These are phyloP conservation scores for Tricholaema leucomelas DNA, from an alignment of 2,113 vertebrate genomes.

Conservation along the genomic window DNA sequence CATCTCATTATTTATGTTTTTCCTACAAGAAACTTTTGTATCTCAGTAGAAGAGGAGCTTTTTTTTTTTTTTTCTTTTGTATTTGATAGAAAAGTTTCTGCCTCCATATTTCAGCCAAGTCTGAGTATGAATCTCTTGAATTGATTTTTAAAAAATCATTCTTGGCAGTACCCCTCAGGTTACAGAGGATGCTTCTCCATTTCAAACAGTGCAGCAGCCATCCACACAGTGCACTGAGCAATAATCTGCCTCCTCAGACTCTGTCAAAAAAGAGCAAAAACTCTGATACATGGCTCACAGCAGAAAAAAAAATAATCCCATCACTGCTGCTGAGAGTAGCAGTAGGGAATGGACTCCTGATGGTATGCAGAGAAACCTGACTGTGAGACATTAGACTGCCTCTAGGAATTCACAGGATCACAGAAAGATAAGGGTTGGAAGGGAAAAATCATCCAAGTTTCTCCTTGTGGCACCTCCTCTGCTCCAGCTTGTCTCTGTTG, in stretches of 20 bases:
- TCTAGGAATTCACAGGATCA: neutral
- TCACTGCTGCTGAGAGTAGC: neutral
- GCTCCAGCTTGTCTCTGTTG: too few relatives aligned
- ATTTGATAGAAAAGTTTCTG: neutral
- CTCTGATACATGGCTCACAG: neutral
- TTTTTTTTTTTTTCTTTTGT: neutral
- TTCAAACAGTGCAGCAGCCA: neutral
- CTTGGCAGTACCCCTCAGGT: conserved; percentile 32
- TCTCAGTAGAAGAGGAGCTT: neutral
- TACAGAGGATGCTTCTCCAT: neutral
- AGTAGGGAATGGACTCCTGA: neutral
- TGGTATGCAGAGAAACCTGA: neutral
- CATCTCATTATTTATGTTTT: neutral
- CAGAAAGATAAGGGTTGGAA: too few relatives aligned
- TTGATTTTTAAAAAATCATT: neutral
- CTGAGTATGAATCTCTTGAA: conserved; percentile 27
- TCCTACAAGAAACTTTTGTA: neutral
- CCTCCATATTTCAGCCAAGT: neutral
- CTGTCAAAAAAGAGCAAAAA: neutral
- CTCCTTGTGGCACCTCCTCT: too few relatives aligned
- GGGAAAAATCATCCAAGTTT: too few relatives aligned
- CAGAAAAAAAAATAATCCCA: neutral
- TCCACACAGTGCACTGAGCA: neutral
- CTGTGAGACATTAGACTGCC: neutral
- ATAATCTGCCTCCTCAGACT: neutral